Conservation (phyloP, 2,888 invertebrate species). For the Colletes collaris region DNA sequence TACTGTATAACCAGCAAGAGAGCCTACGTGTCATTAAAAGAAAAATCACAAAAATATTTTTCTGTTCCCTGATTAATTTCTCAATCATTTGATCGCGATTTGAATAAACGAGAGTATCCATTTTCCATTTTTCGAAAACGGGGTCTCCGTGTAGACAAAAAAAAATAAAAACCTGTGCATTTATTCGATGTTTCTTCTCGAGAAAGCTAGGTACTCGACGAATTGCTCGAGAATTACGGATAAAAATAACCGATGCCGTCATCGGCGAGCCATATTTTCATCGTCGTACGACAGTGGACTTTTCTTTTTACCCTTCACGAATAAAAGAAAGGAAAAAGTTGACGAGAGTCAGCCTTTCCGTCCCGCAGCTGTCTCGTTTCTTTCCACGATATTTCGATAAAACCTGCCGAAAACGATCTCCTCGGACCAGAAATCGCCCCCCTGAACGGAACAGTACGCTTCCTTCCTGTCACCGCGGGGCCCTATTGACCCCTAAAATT, state of each 20-base stretch:
- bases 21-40: no score
- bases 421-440: neutral
- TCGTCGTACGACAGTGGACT: slow-evolving; percentile 32
- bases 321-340: slow-evolving; percentile 36
- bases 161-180: neutral
- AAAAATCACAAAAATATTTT: no score
- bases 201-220: neutral
- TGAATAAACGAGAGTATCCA: no score
- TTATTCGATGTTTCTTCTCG: neutral
- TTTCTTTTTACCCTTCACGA: slow-evolving; percentile 2
- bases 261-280: slow-evolving; percentile 21
- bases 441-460: slow-evolving; percentile 1
- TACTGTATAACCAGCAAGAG: no score
- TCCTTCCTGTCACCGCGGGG: slow-evolving; percentile 29
- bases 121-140: no score
- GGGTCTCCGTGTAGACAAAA: no score
- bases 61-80: no score
- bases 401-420: neutral
- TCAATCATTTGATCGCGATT: no score
- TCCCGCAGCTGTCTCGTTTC: slow-evolving; percentile 49
- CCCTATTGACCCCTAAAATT: slow-evolving; percentile 23
- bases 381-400: slow-evolving; percentile 46
- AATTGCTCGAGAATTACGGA: slow-evolving; percentile 4
- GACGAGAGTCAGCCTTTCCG: slow-evolving; percentile 64
- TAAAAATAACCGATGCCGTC: slow-evolving; percentile 19